Evolutionary conservation across 2,113 vertebrate species (phyloP).

Genomic region (Emydocephalus ijimae): DNA sequence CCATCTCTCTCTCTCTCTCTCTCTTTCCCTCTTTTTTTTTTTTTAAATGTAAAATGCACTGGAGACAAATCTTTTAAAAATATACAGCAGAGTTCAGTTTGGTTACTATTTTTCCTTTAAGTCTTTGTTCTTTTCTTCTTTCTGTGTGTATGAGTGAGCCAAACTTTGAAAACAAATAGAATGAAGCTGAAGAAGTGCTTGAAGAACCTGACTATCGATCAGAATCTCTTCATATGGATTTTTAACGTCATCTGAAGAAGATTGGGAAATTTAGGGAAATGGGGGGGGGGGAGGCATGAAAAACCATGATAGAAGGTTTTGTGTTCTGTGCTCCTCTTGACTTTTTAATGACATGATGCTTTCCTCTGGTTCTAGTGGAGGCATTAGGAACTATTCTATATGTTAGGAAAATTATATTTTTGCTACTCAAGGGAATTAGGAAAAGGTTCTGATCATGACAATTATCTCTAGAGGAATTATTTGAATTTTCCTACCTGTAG

Average conservation of each 20-base stretch:
- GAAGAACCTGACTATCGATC: neutral
- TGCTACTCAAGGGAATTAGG: neutral
- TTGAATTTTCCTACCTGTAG: neutral
- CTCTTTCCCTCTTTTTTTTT: neutral
- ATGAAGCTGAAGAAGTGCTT: neutral
- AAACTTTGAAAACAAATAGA: neutral
- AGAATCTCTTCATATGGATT: neutral
- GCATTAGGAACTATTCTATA: neutral
- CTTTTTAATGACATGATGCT: neutral
- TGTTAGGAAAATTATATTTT: neutral
- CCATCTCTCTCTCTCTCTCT: neutral
- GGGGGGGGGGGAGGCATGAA: neutral
- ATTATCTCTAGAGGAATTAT: neutral
- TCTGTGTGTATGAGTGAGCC: neutral
- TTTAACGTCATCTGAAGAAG: neutral
- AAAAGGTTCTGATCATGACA: neutral
- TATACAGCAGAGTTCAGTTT: neutral
- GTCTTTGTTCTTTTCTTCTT: neutral
- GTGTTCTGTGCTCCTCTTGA: neutral
- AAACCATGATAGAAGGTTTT: too few species aligned
- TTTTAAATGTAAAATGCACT: neutral
- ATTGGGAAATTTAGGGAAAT: neutral
- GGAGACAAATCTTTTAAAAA: accelerated
- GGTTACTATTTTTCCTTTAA: neutral
- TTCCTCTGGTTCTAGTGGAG: neutral